phyloP scores from a whole-genome alignment of 2,888 invertebrate species.

The Nephrotoma guestfalica region DNA sequence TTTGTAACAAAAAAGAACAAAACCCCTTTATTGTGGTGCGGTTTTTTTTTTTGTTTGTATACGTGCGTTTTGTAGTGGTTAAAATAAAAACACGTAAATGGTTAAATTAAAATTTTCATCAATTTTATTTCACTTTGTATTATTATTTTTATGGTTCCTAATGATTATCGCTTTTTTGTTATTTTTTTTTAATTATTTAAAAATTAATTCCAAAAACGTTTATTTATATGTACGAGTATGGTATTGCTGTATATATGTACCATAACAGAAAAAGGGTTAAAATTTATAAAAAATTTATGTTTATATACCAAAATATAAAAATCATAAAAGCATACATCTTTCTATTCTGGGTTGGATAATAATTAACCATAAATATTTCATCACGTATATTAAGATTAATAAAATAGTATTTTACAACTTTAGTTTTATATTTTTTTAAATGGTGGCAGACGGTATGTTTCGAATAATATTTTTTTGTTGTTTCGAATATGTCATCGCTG shows the following conservation, averaged over 20 bases:
- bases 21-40: neutral
- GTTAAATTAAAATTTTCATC: neutral
- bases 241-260: neutral
- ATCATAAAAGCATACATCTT: neutral
- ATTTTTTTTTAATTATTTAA: neutral
- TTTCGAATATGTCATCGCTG: too few species aligned
- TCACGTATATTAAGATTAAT: neutral
- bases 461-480: neutral
- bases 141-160: neutral
- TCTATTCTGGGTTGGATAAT: neutral
- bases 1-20: neutral
- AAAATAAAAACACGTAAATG: neutral
- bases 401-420: neutral
- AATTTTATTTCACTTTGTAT: neutral
- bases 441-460: neutral
- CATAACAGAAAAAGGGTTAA: neutral
- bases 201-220: neutral
- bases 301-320: neutral
- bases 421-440: neutral
- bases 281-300: neutral
- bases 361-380: neutral
- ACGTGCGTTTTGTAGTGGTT: neutral
- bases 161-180: neutral
- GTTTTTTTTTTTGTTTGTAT: neutral
- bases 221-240: neutral